Base-by-base conservation (phyloP, 2,113 vertebrate species). In the Semnornis frantzii region DNA sequence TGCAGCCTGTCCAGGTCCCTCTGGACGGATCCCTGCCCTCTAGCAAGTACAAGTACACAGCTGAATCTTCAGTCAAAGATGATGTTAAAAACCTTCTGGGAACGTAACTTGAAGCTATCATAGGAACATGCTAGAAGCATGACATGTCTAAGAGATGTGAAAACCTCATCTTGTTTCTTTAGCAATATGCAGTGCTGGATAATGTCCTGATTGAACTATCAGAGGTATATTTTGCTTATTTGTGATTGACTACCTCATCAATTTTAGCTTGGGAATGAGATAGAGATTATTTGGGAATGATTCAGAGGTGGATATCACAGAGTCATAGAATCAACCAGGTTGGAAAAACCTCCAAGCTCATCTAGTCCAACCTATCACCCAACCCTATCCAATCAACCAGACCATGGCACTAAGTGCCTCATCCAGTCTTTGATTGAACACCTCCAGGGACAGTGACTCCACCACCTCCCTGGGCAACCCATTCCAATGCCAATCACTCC, bases 261-360 rank as follows among this genome's bases (percentile, higher is more conserved):
- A 84, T 97, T 97, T 97, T 97, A 88, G 96, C 87, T 94, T 96
- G 91, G 93, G 96, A 70, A 77, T 90, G 87, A 97, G 97, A 96
- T 89, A 90, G 94, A 81, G n/a, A n/a, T n/a, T n/a, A n/a, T n/a
- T n/a, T n/a, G n/a, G n/a, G n/a, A n/a, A n/a, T n/a, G n/a, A 95
- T 97, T 96, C 90, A 59, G 69, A 95, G 82, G 80, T 95, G 74
- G 97, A 89, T 96, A 96, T 37, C 37, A 37, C 37, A 37, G 37
- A 37, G 37, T 37, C 37, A 9, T 37, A 37, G 37, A 37, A 37
- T 37, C 37, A 37, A 37, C 37, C 37, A 37, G 37, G 37, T 37
- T 37, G 37, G 37, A 37, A 37, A 37, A 37, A 7, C 37, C 37
- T 37, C 37, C 37, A 37, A 37, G 37, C 37, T 37, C 37, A 37